Evolutionary conservation across 1,140 invertebrate genomes (phyloP), one percentile per base, ranked within the genome.

Genomic region (Dufourea novaeangliae): DNA sequence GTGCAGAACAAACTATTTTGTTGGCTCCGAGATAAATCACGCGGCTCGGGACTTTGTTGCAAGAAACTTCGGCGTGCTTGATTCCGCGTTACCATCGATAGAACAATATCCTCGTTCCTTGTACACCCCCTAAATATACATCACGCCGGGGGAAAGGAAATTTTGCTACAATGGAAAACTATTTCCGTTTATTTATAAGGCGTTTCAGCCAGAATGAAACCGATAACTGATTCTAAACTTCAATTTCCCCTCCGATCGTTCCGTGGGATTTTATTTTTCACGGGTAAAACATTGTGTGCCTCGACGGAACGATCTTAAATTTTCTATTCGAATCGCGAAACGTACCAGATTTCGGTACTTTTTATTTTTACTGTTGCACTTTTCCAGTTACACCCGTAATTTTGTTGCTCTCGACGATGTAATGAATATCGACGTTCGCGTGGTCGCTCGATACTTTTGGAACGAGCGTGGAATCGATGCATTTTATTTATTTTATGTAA

Each of bases 1-100:
- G 54, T 39, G 73, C 73, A 27, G 66, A 61, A 32, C 54, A 69
- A 76, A 69, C 73, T 76, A 69, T 76, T 76, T 76, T 56, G 41
- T 14, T 20, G 64, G 20, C 29, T 22, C n/a, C 73, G 54, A 76
- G 73, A 76, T 76, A 76, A 69, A 76, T 76, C 66, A 76, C 66
- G 54, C n/a, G n/a, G n/a, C 12, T 32, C 27, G 22, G 44, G 39
- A 68, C 52, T 59, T 54, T 39, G 73, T 69, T 61, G 29, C 32
- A 37, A 37, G 66, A 29, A 76, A 76, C 54, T 69, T 76, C 39
- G 39, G 39, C 17, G 32, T n/a, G 39, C 39, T 50, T 32, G 54
- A 76, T 76, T 76, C 69, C 61, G 73, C 54, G 61, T 76, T 59
- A 39, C 39, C 12, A 25, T 3, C 66, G 39, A 61, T 69, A 50